Conservation (phyloP, 1,140 invertebrate species). For the Aphaenogaster floridana region DNA sequence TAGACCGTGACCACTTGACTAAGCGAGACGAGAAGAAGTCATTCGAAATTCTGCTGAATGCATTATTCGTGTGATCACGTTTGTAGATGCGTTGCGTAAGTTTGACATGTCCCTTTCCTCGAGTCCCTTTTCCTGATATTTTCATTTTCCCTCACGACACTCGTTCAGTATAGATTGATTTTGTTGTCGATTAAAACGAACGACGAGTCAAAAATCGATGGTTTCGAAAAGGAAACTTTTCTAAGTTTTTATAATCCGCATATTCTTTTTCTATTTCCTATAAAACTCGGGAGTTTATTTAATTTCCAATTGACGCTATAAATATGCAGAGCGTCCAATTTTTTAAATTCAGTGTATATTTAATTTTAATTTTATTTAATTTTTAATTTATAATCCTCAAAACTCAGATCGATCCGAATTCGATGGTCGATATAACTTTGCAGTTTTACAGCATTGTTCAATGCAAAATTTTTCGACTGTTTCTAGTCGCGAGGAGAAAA, state of each 20-base stretch:
- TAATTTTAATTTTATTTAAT: too few species aligned
- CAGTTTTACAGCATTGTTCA: background rate
- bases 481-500: background rate
- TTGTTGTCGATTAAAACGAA: constrained; percentile 5
- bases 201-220: background rate
- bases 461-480: background rate
- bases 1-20: constrained; percentile 87
- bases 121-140: background rate
- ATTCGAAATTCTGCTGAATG: constrained; percentile 84
- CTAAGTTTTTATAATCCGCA: background rate
- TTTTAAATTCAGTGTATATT: background rate
- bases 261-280: background rate
- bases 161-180: background rate
- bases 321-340: background rate
- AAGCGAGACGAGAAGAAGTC: constrained; percentile 82
- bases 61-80: constrained; percentile 71
- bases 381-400: background rate
- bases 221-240: background rate
- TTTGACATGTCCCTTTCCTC: background rate
- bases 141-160: background rate
- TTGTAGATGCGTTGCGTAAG: constrained; percentile 71
- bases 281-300: background rate
- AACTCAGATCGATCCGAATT: background rate
- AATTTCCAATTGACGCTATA: background rate
- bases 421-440: constrained; percentile 2